These are phyloP conservation scores for Brachionus asplanchnoidis DNA, from an alignment of 1,140 invertebrate genomes.

Conservation along the genomic window DNA sequence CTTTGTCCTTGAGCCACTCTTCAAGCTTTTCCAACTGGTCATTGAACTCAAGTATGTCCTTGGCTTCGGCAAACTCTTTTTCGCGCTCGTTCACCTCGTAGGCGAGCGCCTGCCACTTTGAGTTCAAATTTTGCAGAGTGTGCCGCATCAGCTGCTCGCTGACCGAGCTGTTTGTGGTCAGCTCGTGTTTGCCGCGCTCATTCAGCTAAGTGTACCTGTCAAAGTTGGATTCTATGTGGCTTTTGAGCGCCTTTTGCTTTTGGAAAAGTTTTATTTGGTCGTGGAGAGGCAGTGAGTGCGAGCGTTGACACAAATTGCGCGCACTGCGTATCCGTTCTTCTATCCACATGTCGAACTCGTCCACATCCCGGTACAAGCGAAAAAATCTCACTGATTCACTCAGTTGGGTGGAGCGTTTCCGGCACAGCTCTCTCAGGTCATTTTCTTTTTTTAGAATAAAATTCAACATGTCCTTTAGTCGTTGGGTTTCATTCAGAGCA, in stretches of 20 bases:
- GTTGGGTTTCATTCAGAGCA: neutral
- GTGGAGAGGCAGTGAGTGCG: neutral
- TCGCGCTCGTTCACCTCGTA: slow-evolving; percentile 61
- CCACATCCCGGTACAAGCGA: neutral
- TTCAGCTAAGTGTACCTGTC: neutral
- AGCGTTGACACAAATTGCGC: neutral
- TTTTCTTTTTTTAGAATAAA: slow-evolving; percentile 9
- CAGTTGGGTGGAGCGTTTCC: neutral
- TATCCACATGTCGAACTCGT: slow-evolving; percentile 38
- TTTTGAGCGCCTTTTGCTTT: slow-evolving; percentile 16
- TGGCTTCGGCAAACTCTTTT: slow-evolving; percentile 86
- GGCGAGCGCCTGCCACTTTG: slow-evolving; percentile 9
- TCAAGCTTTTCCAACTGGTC: slow-evolving; percentile 94
- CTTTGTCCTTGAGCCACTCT: slow-evolving; percentile 99
- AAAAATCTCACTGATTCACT: neutral
- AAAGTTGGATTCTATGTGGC: slow-evolving; percentile 10
- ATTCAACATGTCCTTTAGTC: neutral
- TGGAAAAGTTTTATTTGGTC: slow-evolving; percentile 26
- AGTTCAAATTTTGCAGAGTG: neutral
- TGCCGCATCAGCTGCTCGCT: neutral
- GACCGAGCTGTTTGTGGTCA: neutral
- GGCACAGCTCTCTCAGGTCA: neutral
- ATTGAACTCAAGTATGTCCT: slow-evolving; percentile 93
- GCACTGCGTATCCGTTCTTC: neutral
- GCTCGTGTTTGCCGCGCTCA: neutral